These are phyloP conservation scores for Agrochola litura DNA, from an alignment of 2,888 invertebrate genomes.

Conservation along the genomic window DNA sequence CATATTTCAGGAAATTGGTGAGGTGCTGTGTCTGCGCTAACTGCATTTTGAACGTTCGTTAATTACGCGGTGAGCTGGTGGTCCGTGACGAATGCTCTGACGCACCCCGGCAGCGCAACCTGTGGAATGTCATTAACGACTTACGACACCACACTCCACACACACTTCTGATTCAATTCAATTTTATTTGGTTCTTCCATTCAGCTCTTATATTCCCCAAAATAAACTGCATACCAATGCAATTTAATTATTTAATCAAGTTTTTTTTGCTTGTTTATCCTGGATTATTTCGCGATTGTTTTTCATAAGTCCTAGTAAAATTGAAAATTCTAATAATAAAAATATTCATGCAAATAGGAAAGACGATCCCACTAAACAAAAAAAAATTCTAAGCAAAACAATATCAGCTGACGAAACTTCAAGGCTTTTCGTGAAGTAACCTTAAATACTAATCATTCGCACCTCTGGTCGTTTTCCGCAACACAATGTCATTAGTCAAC, in stretches of 20 bases:
- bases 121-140: slow-evolving; percentile 87
- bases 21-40: slow-evolving; percentile 79
- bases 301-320: background rate
- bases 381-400: slow-evolving; percentile 59
- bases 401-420: slow-evolving; percentile 58
- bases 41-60: slow-evolving; percentile 78
- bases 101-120: slow-evolving; percentile 82
- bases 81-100: slow-evolving; percentile 84
- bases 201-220: slow-evolving; percentile 39
- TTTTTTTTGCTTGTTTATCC: background rate
- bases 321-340: slow-evolving; percentile 9
- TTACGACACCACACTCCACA: slow-evolving; percentile 79
- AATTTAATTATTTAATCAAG: slow-evolving; percentile 1
- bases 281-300: background rate
- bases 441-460: slow-evolving; percentile 58
- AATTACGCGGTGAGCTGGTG: slow-evolving; percentile 75
- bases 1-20: slow-evolving; percentile 89
- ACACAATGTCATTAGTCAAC: slow-evolving; percentile 55
- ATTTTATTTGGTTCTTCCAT: slow-evolving; percentile 66
- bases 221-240: slow-evolving; percentile 26
- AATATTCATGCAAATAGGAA: slow-evolving; percentile 12
- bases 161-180: slow-evolving; percentile 75
- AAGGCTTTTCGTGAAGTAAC: slow-evolving; percentile 58
- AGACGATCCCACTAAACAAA: slow-evolving; percentile 14
- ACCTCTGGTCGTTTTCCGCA: slow-evolving; percentile 56